Base-by-base conservation (phyloP, 2,113 vertebrate species). In the Xenopus laevis region DNA sequence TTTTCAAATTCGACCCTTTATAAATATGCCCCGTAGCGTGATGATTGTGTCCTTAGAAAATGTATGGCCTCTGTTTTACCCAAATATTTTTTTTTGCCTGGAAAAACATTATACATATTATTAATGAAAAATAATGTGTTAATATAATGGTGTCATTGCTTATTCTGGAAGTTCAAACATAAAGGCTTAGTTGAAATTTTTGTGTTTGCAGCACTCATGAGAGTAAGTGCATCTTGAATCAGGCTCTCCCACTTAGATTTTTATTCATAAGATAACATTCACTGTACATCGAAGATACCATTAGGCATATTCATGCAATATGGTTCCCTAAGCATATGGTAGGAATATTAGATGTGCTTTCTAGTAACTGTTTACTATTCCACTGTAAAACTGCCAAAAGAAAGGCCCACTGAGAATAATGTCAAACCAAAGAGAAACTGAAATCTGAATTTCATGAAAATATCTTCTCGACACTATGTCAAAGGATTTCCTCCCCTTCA, bases 321-420 rank as follows among this genome's bases (percentile, higher is more conserved):
- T 76, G 65, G 69, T 76, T 76, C 73, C 57, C 65, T 76, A 76
- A 69, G 73, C 73, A 76, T 76, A 76, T 76, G 73, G 73, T 53
- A 68, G 21, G 73, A 68, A 76, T 76, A 76, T 76, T 76, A 76
- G 73, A 76, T 76, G 73, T 60, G 47, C 45, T 61, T 76, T 76
- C 58, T 69, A 68, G 73, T 69, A 65, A 68, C 57, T 76, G 73
- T 76, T 76, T 76, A 69, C 73, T 69, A 76, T 76, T 76, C 58
- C 46, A 62, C 40, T 33, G 66, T 63, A 58, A 53, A 53, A 27
- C 57, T 76, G 73, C 73, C 73, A 76, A 76, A 10, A 63, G 53
- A 53, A 60, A 58, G 57, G 66, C 65, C 65, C 53, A 57, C 66
- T 68, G 73, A 76, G 65, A 76, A 68, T 76, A 69, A 74, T 74